Evolutionary conservation across 37 sponge, comb jelly and placozoan species (phyloP), one percentile per base, ranked within the genome.

Genomic region (Amphimedon queenslandica): DNA sequence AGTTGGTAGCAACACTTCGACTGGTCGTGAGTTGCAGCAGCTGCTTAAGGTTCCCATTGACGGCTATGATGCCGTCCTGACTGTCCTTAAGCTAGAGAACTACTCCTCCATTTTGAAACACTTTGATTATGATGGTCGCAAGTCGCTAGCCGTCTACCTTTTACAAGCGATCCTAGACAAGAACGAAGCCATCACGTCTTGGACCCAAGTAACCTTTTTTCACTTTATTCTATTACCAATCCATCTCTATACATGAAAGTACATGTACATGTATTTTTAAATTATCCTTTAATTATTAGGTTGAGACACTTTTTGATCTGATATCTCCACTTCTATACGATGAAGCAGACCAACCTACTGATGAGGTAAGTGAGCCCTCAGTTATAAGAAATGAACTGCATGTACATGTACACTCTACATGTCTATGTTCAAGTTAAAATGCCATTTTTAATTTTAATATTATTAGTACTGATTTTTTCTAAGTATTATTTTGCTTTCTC

Each of bases 21-120:
- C 71, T 0, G 77, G 73, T 4, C 56, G 79, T 39, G 90, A 98
- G 70, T 88, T 98, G 28, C 35, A 77, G 10, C 70, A 77, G 3
- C 80, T 98, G 67, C 41, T 94, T 73, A 89, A 83, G 76, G 84
- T 91, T 33, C 92, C 95, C 0, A 73, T 95, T 18, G 93, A 95
- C 56, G 70, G 77, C 1, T 95, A 95, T 75, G 84, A 94, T 42
- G 53, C 8, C 8, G 74, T 96, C 3, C 82, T 98, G 71, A 92
- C 91, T 24, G 58, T 98, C 41, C 81, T 98, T 2, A 70, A 95
- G 55, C 63, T 98, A 82, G 73, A 84, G 25, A 58, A 83, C 71
- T 92, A 77, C 70, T 58, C 93, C 18, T 29, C 55, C 18, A 61
- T 87, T 28, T 57, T 85, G 23, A 78, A 77, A 2, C 41, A 77